Percentiles rank a stretch among this genome's conserved stretches.
These are phyloP conservation scores for Patiria pectinifera DNA, from an alignment of 53 echinoderm and acorn worm species.

Conservation along the genomic window DNA sequence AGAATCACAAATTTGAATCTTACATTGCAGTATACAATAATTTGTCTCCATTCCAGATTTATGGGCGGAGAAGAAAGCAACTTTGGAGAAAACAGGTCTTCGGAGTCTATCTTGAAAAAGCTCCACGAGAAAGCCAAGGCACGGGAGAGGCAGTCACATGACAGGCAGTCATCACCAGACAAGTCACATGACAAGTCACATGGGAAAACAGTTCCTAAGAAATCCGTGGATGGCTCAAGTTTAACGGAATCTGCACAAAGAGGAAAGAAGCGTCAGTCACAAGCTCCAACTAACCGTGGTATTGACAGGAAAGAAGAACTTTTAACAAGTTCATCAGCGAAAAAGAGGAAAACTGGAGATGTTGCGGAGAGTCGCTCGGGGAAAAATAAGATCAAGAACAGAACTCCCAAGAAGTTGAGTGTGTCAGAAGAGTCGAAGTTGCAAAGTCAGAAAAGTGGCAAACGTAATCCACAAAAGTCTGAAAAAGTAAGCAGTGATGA, in stretches of 20 bases:
- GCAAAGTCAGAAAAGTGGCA: background rate
- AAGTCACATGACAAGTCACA: too few relatives aligned
- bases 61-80: constrained; percentile 18
- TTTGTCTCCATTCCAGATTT: constrained; percentile 24
- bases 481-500: background rate
- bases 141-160: constrained; percentile 50
- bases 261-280: background rate
- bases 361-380: background rate
- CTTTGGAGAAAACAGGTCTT: background rate
- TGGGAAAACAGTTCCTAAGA: background rate
- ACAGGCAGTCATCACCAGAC: background rate
- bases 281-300: too few relatives aligned
- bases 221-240: background rate
- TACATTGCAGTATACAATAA: background rate
- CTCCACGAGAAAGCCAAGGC: constrained; percentile 80
- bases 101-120: constrained; percentile 68
- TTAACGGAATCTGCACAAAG: background rate
- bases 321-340: background rate
- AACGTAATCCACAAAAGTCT: too few relatives aligned
- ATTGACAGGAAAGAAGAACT: background rate
- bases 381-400: constrained; percentile 15
- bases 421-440: background rate
- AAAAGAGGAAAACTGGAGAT: constrained; percentile 2
- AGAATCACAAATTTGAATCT: background rate
- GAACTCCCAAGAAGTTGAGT: background rate